phyloP scores from a whole-genome alignment of 2,888 invertebrate species.

The Drosophila koepferae region DNA sequence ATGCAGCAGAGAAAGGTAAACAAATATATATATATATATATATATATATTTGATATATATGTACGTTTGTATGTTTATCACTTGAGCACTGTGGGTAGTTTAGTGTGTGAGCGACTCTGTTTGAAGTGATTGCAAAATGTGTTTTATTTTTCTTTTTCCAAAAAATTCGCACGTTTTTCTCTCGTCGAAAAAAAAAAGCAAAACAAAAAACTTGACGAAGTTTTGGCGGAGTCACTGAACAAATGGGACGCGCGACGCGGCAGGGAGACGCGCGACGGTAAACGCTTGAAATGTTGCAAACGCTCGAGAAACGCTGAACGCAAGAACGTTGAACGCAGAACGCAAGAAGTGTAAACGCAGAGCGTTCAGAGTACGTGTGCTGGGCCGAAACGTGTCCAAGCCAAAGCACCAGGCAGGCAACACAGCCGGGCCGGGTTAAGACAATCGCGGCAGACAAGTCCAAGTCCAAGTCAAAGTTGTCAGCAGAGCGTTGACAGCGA shows the following conservation, averaged over 20 bases:
- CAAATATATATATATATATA: background rate
- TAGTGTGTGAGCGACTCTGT: conserved; percentile 8
- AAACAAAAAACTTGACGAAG: conserved; percentile 29
- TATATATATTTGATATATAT: background rate
- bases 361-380: conserved; percentile 25
- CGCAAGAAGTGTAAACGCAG: conserved; percentile 24
- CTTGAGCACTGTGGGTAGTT: conserved; percentile 20
- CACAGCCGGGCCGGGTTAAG: conserved; percentile 65
- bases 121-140: conserved; percentile 15
- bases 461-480: conserved; percentile 54
- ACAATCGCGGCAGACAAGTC: conserved; percentile 61
- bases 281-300: conserved; percentile 18
- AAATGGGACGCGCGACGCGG: conserved; percentile 22
- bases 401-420: conserved; percentile 68
- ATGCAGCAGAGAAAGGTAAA: no score
- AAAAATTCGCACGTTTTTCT: conserved; percentile 12
- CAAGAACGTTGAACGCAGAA: conserved; percentile 6
- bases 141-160: no score
- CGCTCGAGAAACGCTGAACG: conserved; percentile 15
- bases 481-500: conserved; percentile 32
- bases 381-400: conserved; percentile 72
- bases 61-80: conserved; percentile 2
- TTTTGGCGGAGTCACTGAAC: conserved; percentile 16
- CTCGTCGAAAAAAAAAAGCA: conserved; percentile 6
- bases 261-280: conserved; percentile 31